phyloP scores from a whole-genome alignment of 2,797 vertebrate genomes.

The Hydrolagus colliei region DNA sequence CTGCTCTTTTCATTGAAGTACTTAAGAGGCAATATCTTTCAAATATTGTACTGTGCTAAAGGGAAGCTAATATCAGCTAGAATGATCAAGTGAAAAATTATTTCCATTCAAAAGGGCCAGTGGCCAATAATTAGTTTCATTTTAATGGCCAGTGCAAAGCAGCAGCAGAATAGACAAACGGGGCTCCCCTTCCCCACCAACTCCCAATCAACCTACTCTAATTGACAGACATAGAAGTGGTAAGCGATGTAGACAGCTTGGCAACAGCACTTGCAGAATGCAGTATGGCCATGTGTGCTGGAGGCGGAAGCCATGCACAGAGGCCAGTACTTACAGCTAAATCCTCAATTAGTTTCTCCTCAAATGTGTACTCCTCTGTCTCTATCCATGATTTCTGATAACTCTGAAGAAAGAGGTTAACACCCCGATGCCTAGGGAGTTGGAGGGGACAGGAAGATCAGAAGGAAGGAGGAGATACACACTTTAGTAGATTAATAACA shows the following conservation, averaged over 20 bases:
- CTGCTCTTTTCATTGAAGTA: no score
- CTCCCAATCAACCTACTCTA: neutral
- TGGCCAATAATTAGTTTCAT: neutral
- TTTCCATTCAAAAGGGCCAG: neutral
- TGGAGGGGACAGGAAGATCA: constrained; percentile 77
- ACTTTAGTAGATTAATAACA: constrained; percentile 33
- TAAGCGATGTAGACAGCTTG: constrained; percentile 19
- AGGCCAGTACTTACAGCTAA: constrained; percentile 93
- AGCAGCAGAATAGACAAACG: neutral
- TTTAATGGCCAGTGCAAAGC: neutral
- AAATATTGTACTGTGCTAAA: neutral
- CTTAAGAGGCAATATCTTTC: no score
- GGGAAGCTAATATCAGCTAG: neutral
- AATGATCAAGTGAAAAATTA: neutral
- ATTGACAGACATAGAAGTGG: neutral
- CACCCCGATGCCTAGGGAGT: constrained; percentile 92
- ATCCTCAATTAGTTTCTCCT: constrained; percentile 99
- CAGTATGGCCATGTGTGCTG: constrained; percentile 24
- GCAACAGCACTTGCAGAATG: constrained; percentile 49
- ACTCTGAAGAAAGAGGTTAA: constrained; percentile 99
- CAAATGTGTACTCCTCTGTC: constrained; percentile 99
- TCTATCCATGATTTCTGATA: constrained; percentile 99
- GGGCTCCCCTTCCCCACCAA: no score
- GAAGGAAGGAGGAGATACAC: constrained; percentile 61
- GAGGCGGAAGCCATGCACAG: constrained; percentile 41